These are phyloP conservation scores for Ischnura elegans DNA, from an alignment of 2,888 invertebrate genomes.

Conservation along the genomic window DNA sequence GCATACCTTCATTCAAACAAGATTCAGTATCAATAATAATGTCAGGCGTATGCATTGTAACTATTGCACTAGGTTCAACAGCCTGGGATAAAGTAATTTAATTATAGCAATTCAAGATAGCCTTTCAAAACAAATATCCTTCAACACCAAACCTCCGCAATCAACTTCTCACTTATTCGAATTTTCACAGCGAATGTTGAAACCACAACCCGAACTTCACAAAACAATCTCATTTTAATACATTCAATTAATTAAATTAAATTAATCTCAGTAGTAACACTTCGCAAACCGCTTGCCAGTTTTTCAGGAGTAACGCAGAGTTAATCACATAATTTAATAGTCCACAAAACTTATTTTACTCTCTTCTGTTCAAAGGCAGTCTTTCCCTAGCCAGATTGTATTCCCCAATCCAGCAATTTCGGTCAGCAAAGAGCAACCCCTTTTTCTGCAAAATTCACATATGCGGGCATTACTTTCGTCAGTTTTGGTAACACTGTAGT, in stretches of 20 bases:
- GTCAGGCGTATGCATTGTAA: too few species aligned
- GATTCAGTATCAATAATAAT: too few species aligned
- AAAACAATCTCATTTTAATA: neutral
- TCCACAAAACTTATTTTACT: neutral
- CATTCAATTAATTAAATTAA: too few species aligned
- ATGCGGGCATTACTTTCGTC: too few species aligned
- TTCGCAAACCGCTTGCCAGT: neutral
- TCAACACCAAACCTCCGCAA: neutral
- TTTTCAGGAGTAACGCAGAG: neutral
- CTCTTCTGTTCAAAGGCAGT: neutral
- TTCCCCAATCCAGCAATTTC: too few species aligned
- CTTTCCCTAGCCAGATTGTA: too few species aligned
- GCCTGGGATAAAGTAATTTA: too few species aligned
- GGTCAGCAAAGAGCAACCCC: too few species aligned
- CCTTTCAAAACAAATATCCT: neutral
- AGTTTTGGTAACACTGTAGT: too few species aligned
- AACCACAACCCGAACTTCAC: neutral
- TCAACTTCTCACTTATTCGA: neutral
- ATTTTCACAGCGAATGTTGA: neutral
- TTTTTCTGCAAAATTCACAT: too few species aligned
- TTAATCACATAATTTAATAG: neutral
- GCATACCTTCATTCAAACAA: neutral
- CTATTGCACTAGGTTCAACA: too few species aligned
- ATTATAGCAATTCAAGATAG: too few species aligned
- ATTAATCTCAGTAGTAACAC: neutral